Evolutionary conservation across 1,140 invertebrate genomes (phyloP).

Genomic region (Trichoplusia ni): DNA sequence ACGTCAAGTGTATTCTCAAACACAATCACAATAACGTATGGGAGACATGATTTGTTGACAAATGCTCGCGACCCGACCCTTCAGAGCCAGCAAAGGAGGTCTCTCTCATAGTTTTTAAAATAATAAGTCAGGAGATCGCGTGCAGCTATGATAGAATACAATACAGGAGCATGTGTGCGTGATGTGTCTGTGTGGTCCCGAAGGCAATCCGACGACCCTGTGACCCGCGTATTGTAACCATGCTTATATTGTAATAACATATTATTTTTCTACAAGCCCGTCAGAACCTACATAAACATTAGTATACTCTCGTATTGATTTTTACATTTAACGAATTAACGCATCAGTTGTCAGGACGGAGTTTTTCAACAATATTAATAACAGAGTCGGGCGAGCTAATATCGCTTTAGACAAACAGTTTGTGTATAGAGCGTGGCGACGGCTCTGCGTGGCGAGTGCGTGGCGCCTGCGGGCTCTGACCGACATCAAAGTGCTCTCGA

Average conservation of each 20-base stretch:
- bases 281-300: not conserved
- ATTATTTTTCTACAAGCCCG: slow-evolving; percentile 19
- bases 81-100: slow-evolving; percentile 40
- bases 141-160: slow-evolving; percentile 32
- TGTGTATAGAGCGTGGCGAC: slow-evolving; percentile 33
- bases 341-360: not conserved
- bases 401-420: slow-evolving; percentile 59
- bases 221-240: slow-evolving; percentile 14
- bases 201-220: not conserved
- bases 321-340: slow-evolving; percentile 3
- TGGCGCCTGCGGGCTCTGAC: slow-evolving; percentile 46
- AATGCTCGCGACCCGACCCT: slow-evolving; percentile 48
- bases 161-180: slow-evolving; percentile 4
- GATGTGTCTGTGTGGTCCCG: not conserved
- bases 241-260: slow-evolving; percentile 23
- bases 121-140: slow-evolving; percentile 34
- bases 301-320: not conserved
- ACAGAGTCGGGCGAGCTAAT: slow-evolving; percentile 52
- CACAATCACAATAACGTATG: slow-evolving; percentile 50
- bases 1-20: not conserved
- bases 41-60: slow-evolving; percentile 67
- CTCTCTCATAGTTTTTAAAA: slow-evolving; percentile 47
- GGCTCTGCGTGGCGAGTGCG: slow-evolving; percentile 33
- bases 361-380: slow-evolving; percentile 49
- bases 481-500: slow-evolving; percentile 55